Evolutionary conservation across 2,797 vertebrate species (phyloP).

Genomic region (Carcharodon carcharias): DNA sequence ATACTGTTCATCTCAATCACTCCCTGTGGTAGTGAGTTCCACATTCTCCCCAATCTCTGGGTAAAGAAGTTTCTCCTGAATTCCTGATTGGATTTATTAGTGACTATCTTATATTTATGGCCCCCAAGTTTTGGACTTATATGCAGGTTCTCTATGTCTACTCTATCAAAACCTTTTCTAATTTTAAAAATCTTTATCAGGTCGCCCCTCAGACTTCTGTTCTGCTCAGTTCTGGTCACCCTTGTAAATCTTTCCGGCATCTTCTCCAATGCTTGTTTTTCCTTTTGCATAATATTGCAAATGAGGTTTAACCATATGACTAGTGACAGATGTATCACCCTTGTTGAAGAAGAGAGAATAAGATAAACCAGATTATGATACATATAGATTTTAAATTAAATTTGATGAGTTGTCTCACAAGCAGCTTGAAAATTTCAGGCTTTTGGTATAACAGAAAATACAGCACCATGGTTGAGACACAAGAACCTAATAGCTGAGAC

Average conservation of each 20-base stretch:
- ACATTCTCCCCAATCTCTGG: not conserved
- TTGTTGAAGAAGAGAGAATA: not conserved
- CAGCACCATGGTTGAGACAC: no score
- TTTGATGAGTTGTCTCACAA: not conserved
- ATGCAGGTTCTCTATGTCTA: no score
- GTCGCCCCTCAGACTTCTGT: no score
- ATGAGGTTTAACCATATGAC: not conserved
- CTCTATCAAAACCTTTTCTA: not conserved
- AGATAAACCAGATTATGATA: not conserved
- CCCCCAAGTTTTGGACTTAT: not conserved
- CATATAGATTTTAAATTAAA: not conserved
- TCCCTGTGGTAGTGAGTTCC: not conserved
- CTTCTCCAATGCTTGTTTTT: no score
- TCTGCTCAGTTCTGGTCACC: no score
- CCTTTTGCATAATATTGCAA: not conserved
- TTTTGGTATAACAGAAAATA: no score
- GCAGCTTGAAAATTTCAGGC: no score
- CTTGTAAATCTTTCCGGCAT: not conserved
- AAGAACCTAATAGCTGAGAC: no score
- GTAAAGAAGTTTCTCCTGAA: not conserved
- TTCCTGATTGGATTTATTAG: not conserved
- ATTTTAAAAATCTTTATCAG: not conserved
- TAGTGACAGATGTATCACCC: not conserved
- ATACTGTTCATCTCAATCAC: not conserved
- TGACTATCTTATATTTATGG: not conserved